These are phyloP conservation scores for Baronia brevicornis DNA, from an alignment of 2,888 invertebrate species.

Conservation along the genomic window DNA sequence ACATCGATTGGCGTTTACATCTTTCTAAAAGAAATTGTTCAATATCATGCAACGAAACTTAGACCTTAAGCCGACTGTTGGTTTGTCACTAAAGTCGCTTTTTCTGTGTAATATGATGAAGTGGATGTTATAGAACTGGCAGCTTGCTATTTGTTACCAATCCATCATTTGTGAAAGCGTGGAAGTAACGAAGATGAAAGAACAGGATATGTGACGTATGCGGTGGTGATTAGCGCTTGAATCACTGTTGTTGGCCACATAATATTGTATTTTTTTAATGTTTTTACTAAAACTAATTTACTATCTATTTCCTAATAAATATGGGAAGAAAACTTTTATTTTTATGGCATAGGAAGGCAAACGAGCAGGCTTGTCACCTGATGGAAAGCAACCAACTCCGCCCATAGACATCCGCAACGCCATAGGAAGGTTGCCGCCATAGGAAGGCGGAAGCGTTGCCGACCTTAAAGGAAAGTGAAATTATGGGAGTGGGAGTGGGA, in stretches of 20 bases:
- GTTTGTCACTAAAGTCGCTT: slow-evolving; percentile 35
- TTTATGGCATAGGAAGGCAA: too few relatives aligned
- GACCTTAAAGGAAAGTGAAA: too few relatives aligned
- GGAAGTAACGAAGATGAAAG: slow-evolving; percentile 46
- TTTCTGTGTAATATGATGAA: slow-evolving; percentile 38
- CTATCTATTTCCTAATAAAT: too few relatives aligned
- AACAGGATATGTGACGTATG: slow-evolving; percentile 29
- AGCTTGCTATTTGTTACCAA: slow-evolving; percentile 53
- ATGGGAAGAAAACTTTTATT: too few relatives aligned
- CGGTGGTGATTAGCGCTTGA: slow-evolving; percentile 20
- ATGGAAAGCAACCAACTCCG: too few relatives aligned
- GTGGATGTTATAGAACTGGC: slow-evolving; percentile 52
- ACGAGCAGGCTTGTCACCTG: too few relatives aligned
- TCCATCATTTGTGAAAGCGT: slow-evolving; percentile 56
- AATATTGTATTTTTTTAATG: slow-evolving; percentile 3
- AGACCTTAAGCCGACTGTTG: slow-evolving; percentile 38
- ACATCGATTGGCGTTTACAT: slow-evolving; percentile 70
- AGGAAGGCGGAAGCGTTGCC: too few relatives aligned
- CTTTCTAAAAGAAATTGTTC: slow-evolving; percentile 61
- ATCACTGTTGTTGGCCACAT: slow-evolving; percentile 18
- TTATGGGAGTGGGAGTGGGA: too few relatives aligned
- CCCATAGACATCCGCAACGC: too few relatives aligned
- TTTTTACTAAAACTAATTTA: too few relatives aligned
- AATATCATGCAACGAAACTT: slow-evolving; percentile 47
- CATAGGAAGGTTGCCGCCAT: too few relatives aligned